A percentile compares a stretch with the other conserved stretches of the same genome.
Evolutionary conservation across 2,888 invertebrate species (phyloP).

Genomic region (Monochamus alternatus): DNA sequence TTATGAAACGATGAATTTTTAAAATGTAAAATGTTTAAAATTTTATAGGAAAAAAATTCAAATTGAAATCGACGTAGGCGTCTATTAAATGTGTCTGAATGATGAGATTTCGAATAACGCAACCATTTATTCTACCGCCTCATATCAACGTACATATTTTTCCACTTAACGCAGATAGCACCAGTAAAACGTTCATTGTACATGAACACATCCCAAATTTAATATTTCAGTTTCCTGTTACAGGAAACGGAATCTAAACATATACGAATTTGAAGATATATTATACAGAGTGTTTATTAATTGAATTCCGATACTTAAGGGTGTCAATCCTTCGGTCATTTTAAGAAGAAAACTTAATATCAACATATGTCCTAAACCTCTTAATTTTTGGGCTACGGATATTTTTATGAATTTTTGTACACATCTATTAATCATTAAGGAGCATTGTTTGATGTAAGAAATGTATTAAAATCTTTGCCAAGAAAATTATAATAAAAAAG

Average conservation of each 20-base stretch:
- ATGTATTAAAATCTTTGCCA: too few relatives aligned
- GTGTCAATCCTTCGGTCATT: too few relatives aligned
- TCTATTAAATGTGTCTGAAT: neutral
- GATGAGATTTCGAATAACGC: constrained; percentile 10
- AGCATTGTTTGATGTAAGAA: too few relatives aligned
- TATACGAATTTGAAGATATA: too few relatives aligned
- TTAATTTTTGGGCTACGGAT: too few relatives aligned
- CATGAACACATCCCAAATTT: constrained; percentile 30
- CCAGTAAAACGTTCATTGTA: constrained; percentile 13
- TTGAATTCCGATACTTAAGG: too few relatives aligned
- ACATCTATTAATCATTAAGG: too few relatives aligned
- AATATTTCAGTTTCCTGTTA: constrained; percentile 33
- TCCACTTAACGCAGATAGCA: constrained; percentile 45
- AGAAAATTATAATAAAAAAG: too few relatives aligned
- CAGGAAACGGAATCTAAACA: neutral
- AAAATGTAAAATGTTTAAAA: constrained; percentile 18
- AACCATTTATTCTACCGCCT: constrained; percentile 26
- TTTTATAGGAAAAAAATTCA: constrained; percentile 16
- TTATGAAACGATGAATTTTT: neutral
- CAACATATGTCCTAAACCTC: too few relatives aligned
- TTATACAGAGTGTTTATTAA: too few relatives aligned
- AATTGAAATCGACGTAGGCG: constrained; percentile 19
- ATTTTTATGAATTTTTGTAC: too few relatives aligned
- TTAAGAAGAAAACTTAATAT: too few relatives aligned
- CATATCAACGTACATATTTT: constrained; percentile 50